phyloP scores from a whole-genome alignment of 2,888 invertebrate genomes.

The Chrysina gloriosa region DNA sequence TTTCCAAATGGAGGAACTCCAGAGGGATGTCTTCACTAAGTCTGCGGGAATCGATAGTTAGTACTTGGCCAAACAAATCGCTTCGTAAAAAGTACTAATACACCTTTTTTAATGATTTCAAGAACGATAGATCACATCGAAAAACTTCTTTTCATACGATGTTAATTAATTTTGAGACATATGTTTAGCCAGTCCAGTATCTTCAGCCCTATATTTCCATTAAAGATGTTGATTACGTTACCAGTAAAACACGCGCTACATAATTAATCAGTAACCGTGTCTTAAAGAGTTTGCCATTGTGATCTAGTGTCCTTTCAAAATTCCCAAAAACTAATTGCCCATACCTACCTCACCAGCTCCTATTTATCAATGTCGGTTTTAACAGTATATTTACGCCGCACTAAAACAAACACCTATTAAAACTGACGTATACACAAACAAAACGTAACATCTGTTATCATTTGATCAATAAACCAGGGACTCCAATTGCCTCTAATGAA shows the following conservation, averaged over 20 bases:
- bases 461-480: slow-evolving; percentile 10
- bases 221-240: no score
- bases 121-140: background rate
- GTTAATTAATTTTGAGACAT: background rate
- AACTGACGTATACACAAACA: background rate
- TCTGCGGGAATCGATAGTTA: slow-evolving; percentile 74
- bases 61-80: no score
- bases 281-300: no score
- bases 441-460: slow-evolving; percentile 5
- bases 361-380: background rate
- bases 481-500: slow-evolving; percentile 1
- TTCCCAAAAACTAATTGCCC: background rate
- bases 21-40: slow-evolving; percentile 72
- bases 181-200: background rate
- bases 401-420: background rate
- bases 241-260: no score
- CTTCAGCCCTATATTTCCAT: no score
- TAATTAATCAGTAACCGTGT: no score
- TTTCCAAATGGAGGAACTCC: slow-evolving; percentile 70
- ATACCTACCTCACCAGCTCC: background rate
- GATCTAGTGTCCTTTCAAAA: no score
- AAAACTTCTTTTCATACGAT: no score
- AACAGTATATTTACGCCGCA: background rate
- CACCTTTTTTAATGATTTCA: background rate
- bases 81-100: no score